phyloP scores from a whole-genome alignment of 2,113 vertebrate species.

The Cebidichthys violaceus region DNA sequence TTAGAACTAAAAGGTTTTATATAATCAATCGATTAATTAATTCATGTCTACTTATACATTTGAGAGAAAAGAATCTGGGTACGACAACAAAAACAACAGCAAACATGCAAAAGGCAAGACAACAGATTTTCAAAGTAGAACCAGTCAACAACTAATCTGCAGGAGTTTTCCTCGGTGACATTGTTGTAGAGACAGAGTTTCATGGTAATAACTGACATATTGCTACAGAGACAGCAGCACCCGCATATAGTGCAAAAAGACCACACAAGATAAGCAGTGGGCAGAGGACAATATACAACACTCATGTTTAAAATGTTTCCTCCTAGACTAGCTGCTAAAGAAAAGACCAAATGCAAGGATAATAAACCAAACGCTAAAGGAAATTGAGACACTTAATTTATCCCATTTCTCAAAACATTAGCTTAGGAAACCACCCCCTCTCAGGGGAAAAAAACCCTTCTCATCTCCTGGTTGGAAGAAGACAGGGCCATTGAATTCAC shows the following conservation, averaged over 20 bases:
- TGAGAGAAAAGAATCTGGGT: neutral
- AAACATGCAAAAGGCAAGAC: neutral
- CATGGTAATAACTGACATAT: neutral
- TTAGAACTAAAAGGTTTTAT: neutral
- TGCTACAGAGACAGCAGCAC: neutral
- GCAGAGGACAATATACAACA: neutral
- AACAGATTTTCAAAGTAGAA: neutral
- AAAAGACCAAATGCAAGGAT: conserved; percentile 31
- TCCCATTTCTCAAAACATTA: conserved; percentile 65
- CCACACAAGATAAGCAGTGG: neutral
- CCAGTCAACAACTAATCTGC: neutral
- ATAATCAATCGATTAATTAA: neutral
- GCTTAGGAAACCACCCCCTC: conserved; percentile 32
- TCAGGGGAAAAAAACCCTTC: conserved; percentile 36
- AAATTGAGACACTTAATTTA: conserved; percentile 48
- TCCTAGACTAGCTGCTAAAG: neutral
- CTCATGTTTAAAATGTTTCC: conserved; percentile 6
- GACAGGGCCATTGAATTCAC: conserved; percentile 62
- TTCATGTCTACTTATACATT: neutral
- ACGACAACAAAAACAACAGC: neutral
- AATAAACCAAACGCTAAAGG: conserved; percentile 39
- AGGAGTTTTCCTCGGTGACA: neutral
- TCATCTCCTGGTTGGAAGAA: conserved; percentile 65
- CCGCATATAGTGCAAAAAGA: neutral
- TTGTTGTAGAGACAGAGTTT: neutral